Conservation (phyloP, 1,140 invertebrate genomes). For the Eufriesea mexicana region DNA sequence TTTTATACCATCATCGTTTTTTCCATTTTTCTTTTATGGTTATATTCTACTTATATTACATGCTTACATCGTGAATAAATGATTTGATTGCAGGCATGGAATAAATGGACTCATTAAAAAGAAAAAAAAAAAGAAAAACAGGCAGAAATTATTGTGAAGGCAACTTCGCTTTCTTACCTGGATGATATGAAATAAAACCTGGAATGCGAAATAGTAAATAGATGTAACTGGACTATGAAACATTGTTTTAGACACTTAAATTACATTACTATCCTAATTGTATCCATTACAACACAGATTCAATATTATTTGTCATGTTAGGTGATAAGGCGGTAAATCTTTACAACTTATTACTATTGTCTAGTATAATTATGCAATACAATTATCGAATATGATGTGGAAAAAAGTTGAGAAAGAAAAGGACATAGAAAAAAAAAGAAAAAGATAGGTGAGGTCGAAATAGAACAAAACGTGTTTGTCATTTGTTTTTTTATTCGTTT, state of each 20-base stretch:
- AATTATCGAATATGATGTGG: conserved; percentile 33
- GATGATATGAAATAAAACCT: conserved; percentile 67
- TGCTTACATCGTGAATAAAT: neutral
- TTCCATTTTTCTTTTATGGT: neutral
- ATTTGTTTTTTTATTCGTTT: conserved; percentile 10
- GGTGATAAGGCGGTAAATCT: conserved; percentile 78
- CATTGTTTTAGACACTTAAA: conserved; percentile 75
- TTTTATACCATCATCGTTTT: too few species aligned
- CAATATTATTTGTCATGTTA: conserved; percentile 81
- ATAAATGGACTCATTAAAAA: conserved; percentile 77
- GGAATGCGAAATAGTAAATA: conserved; percentile 73
- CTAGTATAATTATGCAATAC: conserved; percentile 77
- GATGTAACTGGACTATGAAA: conserved; percentile 71
- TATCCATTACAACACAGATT: conserved; percentile 74
- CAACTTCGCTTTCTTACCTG: conserved; percentile 52
- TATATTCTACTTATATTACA: neutral
- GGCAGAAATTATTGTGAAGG: conserved; percentile 55
- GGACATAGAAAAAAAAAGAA: neutral
- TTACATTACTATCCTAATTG: conserved; percentile 76
- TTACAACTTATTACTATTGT: conserved; percentile 80
- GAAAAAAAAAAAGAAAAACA: conserved; percentile 1
- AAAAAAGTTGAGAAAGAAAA: neutral
- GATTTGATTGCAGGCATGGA: conserved; percentile 75
- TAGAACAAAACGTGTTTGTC: conserved; percentile 2
- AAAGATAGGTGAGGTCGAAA: neutral